Evolutionary conservation across 1,140 invertebrate genomes (phyloP).

Genomic region (Triops cancriformis): DNA sequence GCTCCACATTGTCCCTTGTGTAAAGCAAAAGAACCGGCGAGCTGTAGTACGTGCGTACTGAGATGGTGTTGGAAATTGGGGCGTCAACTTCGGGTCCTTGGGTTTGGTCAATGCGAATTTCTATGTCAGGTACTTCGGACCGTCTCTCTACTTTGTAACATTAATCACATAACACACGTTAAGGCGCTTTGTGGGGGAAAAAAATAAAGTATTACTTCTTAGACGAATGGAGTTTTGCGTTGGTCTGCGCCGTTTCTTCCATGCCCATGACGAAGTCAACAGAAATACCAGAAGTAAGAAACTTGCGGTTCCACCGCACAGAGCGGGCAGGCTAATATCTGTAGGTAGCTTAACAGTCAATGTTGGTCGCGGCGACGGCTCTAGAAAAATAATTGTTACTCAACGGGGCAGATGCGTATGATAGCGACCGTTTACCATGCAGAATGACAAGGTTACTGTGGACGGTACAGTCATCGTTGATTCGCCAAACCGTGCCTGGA

Average conservation of each 20-base stretch:
- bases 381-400: background rate
- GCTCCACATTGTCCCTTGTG: background rate
- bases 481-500: conserved; percentile 8
- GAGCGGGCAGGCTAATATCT: background rate
- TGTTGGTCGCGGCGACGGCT: background rate
- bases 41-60: background rate
- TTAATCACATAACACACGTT: background rate
- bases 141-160: background rate
- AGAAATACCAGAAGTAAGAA: background rate
- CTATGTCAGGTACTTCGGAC: background rate
- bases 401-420: background rate
- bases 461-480: background rate
- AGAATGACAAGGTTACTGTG: background rate
- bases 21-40: background rate
- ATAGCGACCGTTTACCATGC: background rate
- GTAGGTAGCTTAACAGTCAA: background rate
- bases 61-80: background rate
- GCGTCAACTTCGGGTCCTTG: background rate
- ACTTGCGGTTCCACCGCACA: background rate
- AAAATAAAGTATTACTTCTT: background rate
- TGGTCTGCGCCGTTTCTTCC: background rate
- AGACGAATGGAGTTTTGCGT: background rate
- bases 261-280: background rate
- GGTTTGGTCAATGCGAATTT: background rate
- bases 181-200: background rate